These are phyloP conservation scores for Pterostichus madidus DNA, from an alignment of 2,888 invertebrate species.

Conservation along the genomic window DNA sequence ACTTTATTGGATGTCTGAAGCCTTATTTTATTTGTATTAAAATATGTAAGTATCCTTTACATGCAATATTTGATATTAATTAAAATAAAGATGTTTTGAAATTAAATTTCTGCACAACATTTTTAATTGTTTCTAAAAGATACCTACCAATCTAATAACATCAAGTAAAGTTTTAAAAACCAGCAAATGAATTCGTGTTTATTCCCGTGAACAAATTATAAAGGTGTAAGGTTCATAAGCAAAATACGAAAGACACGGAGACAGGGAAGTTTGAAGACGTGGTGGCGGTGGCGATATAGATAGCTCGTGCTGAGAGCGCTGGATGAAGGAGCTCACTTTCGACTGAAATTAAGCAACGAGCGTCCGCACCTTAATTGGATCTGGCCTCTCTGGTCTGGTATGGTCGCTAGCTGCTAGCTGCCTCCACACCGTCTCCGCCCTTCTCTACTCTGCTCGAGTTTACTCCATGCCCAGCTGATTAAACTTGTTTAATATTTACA, in stretches of 20 bases:
- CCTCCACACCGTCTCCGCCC: background rate
- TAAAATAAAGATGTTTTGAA: no score
- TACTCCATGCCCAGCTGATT: conserved; percentile 64
- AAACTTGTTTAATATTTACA: conserved; percentile 67
- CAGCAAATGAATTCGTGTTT: no score
- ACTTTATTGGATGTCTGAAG: no score
- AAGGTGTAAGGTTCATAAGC: background rate
- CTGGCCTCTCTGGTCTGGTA: conserved; percentile 56
- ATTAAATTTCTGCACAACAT: no score
- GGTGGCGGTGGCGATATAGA: conserved; percentile 27
- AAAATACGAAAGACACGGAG: background rate
- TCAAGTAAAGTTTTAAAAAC: no score
- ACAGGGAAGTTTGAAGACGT: conserved; percentile 21
- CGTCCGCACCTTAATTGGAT: conserved; percentile 63
- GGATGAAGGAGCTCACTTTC: conserved; percentile 49
- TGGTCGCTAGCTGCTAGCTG: background rate
- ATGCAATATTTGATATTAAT: no score
- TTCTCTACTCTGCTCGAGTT: conserved; percentile 13
- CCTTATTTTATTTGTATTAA: no score
- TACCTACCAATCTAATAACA: no score
- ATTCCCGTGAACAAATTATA: no score
- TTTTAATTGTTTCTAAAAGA: no score
- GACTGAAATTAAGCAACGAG: conserved; percentile 56
- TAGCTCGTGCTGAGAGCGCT: conserved; percentile 2
- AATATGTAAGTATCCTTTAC: no score